Conservation (phyloP, 2,113 vertebrate genomes). For the Tretioscincus oriximinensis region DNA sequence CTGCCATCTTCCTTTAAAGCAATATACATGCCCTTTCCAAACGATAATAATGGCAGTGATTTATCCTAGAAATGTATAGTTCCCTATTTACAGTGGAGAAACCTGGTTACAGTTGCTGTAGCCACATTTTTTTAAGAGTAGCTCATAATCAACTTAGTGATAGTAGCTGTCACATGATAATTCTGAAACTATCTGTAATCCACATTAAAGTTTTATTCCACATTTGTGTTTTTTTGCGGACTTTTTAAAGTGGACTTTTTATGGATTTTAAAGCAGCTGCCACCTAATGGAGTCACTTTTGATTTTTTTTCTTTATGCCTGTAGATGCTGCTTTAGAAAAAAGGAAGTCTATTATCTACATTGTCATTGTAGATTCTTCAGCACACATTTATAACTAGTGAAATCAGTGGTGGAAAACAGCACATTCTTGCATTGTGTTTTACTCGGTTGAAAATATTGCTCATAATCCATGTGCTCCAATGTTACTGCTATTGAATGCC, state of each 20-base stretch:
- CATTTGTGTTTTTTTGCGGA: too few species aligned
- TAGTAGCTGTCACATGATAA: too few species aligned
- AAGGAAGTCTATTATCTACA: too few species aligned
- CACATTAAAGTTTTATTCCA: too few species aligned
- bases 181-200: too few species aligned
- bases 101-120: neutral
- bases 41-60: neutral
- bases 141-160: too few species aligned
- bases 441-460: neutral
- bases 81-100: neutral
- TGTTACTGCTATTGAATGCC: too few species aligned
- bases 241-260: too few species aligned
- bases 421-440: neutral
- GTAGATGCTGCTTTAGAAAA: neutral
- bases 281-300: neutral
- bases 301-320: neutral
- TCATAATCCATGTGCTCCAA: too few species aligned
- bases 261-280: too few species aligned
- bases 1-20: neutral
- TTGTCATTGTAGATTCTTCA: too few species aligned
- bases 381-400: neutral
- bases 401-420: neutral
- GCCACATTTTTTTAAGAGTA: too few species aligned
- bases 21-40: neutral
- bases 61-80: neutral